These are phyloP conservation scores for Pseudorectes ferrugineus DNA, from an alignment of 2,113 vertebrate species.

Conservation along the genomic window DNA sequence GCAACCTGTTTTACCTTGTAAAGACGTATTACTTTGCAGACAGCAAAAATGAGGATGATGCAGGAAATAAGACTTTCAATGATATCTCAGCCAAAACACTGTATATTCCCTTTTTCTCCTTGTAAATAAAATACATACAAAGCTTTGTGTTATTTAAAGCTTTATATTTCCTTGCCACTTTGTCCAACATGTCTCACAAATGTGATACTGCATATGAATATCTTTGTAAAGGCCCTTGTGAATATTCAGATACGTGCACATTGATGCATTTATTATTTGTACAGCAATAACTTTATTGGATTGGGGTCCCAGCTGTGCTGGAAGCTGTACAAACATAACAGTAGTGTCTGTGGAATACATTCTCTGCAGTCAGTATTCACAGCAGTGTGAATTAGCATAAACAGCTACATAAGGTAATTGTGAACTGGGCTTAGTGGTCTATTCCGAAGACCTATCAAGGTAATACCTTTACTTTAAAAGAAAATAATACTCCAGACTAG, in stretches of 20 bases:
- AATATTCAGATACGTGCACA: constrained; percentile 51
- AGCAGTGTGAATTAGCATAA: constrained; percentile 9
- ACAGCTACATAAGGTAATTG: constrained; percentile 1
- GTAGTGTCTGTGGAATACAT: not conserved
- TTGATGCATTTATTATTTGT: constrained; percentile 48
- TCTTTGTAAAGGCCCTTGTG: constrained; percentile 32
- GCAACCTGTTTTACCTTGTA: not conserved
- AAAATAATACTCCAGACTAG: not conserved
- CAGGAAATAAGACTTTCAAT: not conserved
- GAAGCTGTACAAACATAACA: not conserved
- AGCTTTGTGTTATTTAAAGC: constrained; percentile 6
- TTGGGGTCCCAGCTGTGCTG: constrained; percentile 22
- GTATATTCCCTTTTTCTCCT: not conserved
- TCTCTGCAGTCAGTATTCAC: not conserved
- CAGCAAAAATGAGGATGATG: not conserved
- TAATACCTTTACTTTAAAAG: not conserved
- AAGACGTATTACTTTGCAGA: not conserved
- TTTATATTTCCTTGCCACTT: constrained; percentile 20
- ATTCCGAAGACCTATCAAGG: not conserved
- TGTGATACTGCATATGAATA: not conserved
- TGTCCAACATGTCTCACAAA: constrained; percentile 21
- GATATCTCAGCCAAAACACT: not conserved
- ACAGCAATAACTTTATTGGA: constrained; percentile 26
- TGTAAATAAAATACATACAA: constrained; percentile 12
- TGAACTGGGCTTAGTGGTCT: not conserved